Base-by-base conservation (phyloP, 2,888 invertebrate genomes). In the Lutraria lutraria region DNA sequence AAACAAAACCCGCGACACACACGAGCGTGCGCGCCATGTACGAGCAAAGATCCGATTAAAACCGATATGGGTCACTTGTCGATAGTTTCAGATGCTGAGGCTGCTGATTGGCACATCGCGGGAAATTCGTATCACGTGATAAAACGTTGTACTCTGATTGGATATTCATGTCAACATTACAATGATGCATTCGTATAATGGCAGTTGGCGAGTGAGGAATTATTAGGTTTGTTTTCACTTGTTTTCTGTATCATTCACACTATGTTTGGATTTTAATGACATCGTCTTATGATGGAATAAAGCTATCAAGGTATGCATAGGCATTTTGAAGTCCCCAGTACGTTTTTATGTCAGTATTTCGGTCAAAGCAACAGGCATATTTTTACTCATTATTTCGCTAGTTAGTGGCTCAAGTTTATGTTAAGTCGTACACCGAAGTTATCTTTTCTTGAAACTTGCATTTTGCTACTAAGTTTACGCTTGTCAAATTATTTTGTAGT, bases 51-150 rank as follows among this genome's bases (percentile, higher is more conserved):
- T 84, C 76, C 84, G 72, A 84, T 84, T 84, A 83, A 25, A 52
- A 76, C 72, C 84, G 72, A 84, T 72, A 76, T 85, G 79, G 90
- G 88, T 88, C 90, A 90, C 90, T 88, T 90, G 90, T 88, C 88
- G 90, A 84, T 86, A 72, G 88, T 43, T 84, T 85, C 85, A 82
- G 90, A 76, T 34, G 89, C 91, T 89, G 91, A 86, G 54, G 31
- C n/a, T 83, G 86, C 86, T 88, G 91, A 91, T 91, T 91, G 91
- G 91, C 88, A 89, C 88, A 87, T 91, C 89, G 91, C 91, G 89
- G 91, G 91, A 89, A 91, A 89, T 82, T 81, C 79, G 31, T 25
- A 13, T 85, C 91, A 91, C 88, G 87, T 91, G 91, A 91, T 54
- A 52, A 3, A 31, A 21, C 19, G 34, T 60, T 43, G 53, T 87